phyloP scores from a whole-genome alignment of 2,797 vertebrate species.

The Melanotaenia parkinsoni region DNA sequence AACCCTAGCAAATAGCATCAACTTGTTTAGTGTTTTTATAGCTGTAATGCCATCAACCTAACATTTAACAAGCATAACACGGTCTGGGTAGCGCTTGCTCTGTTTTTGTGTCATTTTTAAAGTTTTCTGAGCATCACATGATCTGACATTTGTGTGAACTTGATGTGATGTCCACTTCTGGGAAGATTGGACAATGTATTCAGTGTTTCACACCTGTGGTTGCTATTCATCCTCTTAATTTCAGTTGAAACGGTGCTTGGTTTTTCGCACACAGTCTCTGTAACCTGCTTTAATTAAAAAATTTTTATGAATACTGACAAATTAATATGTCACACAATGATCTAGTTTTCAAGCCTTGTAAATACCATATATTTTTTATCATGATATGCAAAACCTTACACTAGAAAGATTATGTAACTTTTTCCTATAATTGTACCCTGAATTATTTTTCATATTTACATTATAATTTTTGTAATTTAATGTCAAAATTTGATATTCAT shows the following conservation, averaged over 20 bases:
- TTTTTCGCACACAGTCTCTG: background rate
- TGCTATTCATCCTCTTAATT: background rate
- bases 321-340: background rate
- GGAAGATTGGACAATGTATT: too few relatives aligned
- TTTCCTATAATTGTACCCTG: background rate
- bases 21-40: too few relatives aligned
- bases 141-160: too few relatives aligned
- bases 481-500: background rate
- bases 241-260: background rate
- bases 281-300: background rate
- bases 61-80: too few relatives aligned
- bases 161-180: too few relatives aligned
- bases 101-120: too few relatives aligned
- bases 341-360: background rate
- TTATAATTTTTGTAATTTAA: background rate
- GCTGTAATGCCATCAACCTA: too few relatives aligned
- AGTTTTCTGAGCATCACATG: too few relatives aligned
- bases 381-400: background rate
- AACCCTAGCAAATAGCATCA: too few relatives aligned
- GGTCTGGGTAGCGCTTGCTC: too few relatives aligned
- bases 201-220: background rate
- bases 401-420: background rate
- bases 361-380: background rate
- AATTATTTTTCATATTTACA: constrained; percentile 1
- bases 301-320: background rate